Percentiles rank a stretch among this genome's conserved stretches.
Conservation (phyloP, 1,140 invertebrate species). For the Lasaia peninsularis region DNA sequence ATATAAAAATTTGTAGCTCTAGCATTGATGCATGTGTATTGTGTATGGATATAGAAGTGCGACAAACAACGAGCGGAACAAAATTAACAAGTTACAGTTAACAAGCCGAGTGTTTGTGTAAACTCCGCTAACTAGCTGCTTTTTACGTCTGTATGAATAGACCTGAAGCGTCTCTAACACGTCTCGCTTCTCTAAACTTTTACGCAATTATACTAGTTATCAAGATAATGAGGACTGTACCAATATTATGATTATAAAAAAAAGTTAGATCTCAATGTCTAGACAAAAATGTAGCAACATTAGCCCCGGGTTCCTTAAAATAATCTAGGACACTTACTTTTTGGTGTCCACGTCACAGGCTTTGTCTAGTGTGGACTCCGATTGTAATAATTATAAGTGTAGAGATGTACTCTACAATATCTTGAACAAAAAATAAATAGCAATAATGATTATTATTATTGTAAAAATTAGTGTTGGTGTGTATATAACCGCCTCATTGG, state of each 20-base stretch:
- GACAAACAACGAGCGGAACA: slow-evolving; percentile 55
- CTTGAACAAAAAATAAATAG: no score
- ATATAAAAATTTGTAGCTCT: slow-evolving; percentile 4
- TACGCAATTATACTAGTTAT: slow-evolving; percentile 35
- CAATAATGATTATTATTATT: no score
- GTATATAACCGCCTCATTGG: no score
- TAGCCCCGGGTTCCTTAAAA: no score
- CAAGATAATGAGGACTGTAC: slow-evolving; percentile 10
- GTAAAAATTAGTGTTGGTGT: no score
- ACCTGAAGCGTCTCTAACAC: slow-evolving; percentile 36
- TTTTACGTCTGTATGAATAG: slow-evolving; percentile 54
- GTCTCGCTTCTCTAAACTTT: slow-evolving; percentile 36
- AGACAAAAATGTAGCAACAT: no score
- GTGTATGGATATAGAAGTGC: slow-evolving; percentile 25
- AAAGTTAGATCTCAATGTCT: background rate
- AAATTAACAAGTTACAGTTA: slow-evolving; percentile 73
- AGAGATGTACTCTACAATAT: no score
- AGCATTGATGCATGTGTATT: slow-evolving; percentile 7
- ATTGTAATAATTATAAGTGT: no score
- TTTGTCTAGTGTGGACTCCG: no score
- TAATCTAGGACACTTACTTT: no score
- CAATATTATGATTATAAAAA: slow-evolving; percentile 11
- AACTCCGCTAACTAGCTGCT: slow-evolving; percentile 68
- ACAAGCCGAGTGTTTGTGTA: slow-evolving; percentile 66
- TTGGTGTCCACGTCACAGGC: no score